Base-by-base conservation (phyloP, 35 echinoderm and acorn worm genomes). In the Strongylocentrotus purpuratus region DNA sequence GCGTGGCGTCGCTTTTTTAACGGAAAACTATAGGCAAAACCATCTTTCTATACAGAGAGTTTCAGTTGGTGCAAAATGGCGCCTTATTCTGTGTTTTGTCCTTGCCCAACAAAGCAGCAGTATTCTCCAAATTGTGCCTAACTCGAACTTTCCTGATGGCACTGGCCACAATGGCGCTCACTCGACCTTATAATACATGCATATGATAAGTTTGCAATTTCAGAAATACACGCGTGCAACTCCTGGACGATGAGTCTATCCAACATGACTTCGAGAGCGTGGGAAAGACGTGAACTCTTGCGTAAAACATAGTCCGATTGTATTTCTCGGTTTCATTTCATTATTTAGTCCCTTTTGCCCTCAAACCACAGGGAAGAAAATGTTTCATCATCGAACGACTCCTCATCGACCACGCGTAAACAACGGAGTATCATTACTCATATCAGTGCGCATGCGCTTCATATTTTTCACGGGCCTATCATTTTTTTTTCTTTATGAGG, bases 241-340 rank as follows among this genome's bases (percentile, higher is more conserved):
- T 45, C 45, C 87, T 89, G 87, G 45, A 5, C 3, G 87, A 15
- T 14, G 87, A 89, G 87, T 89, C 87, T 89, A 89, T 25, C 45
- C 33, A 33, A 89, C 32, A 46, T 33, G 87, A 89, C 87, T 45
- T 45, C 20, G 45, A 89, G 87, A 89, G 87, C 87, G 87, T 89
- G 87, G 87, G 87, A 89, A 89, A 33, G 87, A 4, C 32, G 87
- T 89, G 87, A 33, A 46, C 32, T 46, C 32, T 46, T 33, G 32
- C 87, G 33, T 89, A 89, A 89, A 89, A 89, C 87, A 89, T 46
- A 33, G 87, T 89, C 87, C 87, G 87, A 89, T 89, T 89, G 87
- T 89, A 89, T 89, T 89, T 89, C 87, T 89, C 33, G 87, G 87
- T 89, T 89, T 89, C 87, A 89, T 89, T 89, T 89, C 87, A 46